These are phyloP conservation scores for Triplophysa siluroides DNA, from an alignment of 2,113 vertebrate species.

Conservation along the genomic window DNA sequence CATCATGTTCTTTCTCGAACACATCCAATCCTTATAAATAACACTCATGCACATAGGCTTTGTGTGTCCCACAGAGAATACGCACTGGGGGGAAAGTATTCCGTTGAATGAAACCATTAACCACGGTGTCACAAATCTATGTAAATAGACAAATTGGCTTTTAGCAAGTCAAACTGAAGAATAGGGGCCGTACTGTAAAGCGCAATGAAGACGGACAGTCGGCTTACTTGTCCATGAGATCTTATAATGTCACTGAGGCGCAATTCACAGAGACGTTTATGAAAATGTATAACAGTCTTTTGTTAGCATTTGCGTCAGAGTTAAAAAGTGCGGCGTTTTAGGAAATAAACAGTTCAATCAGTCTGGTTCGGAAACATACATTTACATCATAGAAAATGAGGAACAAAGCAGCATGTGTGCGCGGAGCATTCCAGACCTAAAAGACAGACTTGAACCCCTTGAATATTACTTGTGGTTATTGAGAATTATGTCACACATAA, in stretches of 20 bases:
- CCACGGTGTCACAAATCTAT: slow-evolving; percentile 45
- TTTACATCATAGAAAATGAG: neutral
- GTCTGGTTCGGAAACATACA: neutral
- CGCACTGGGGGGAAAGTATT: slow-evolving; percentile 33
- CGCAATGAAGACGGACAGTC: slow-evolving; percentile 37
- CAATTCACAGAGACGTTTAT: slow-evolving; percentile 47
- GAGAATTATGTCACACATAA: neutral
- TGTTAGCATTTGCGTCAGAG: slow-evolving; percentile 28
- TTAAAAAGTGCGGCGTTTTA: neutral
- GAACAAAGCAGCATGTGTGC: slow-evolving; percentile 22
- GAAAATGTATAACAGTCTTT: slow-evolving; percentile 43
- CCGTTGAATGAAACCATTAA: slow-evolving; percentile 57
- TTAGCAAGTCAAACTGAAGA: slow-evolving; percentile 39
- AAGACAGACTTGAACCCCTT: neutral
- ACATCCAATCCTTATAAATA: slow-evolving; percentile 68
- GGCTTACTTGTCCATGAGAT: slow-evolving; percentile 36
- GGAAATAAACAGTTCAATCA: neutral
- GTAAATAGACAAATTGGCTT: slow-evolving; percentile 53
- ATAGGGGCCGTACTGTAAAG: slow-evolving; percentile 30
- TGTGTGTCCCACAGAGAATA: slow-evolving; percentile 34
- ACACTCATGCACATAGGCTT: slow-evolving; percentile 58
- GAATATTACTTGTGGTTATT: slow-evolving; percentile 11
- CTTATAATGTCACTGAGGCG: slow-evolving; percentile 31
- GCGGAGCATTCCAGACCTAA: neutral
- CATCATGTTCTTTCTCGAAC: slow-evolving; percentile 69